These are phyloP conservation scores for Alces alces DNA, from an alignment of 2,113 vertebrate genomes.

Conservation along the genomic window DNA sequence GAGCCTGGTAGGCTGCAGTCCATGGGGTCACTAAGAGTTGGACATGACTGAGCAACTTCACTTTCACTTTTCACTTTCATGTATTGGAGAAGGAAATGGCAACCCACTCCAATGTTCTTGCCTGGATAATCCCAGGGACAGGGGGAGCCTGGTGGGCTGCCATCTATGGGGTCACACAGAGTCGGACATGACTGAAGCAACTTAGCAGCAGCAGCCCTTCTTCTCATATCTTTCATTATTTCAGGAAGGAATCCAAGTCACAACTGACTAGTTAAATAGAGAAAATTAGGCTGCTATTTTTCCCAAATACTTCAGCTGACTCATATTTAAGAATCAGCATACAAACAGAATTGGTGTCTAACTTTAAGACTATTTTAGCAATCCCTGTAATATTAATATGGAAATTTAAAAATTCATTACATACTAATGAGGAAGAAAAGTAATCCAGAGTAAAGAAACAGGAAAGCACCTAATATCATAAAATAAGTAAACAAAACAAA, in stretches of 20 bases:
- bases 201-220: neutral
- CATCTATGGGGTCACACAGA: too few relatives aligned
- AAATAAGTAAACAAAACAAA: neutral
- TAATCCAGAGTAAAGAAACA: neutral
- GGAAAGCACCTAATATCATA: neutral
- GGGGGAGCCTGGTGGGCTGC: too few relatives aligned
- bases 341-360: neutral
- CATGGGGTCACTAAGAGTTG: too few relatives aligned
- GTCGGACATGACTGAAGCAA: too few relatives aligned
- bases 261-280: neutral
- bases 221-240: neutral
- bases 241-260: neutral
- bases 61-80: too few relatives aligned
- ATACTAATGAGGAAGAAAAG: neutral
- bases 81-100: too few relatives aligned
- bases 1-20: too few relatives aligned
- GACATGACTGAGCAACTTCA: too few relatives aligned
- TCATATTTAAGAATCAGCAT: neutral
- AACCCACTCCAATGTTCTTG: too few relatives aligned
- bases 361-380: slow-evolving; percentile 9
- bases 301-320: neutral
- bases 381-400: neutral
- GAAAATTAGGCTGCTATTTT: neutral
- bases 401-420: neutral
- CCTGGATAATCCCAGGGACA: too few relatives aligned